phyloP scores from a whole-genome alignment of 2,888 invertebrate genomes.

The Ceramica pisi region DNA sequence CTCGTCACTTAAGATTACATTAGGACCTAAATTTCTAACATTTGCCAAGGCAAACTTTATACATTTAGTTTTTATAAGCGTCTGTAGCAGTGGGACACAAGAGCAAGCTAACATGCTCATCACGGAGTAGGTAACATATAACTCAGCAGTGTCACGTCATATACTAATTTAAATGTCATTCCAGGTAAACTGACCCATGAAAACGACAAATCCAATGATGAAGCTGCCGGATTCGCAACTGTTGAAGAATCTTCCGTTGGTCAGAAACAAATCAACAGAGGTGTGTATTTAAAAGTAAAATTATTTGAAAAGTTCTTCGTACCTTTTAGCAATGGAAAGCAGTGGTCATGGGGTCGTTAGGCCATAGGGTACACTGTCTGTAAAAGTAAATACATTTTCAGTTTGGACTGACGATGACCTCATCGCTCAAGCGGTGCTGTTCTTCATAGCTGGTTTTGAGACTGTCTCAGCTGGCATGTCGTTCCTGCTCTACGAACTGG shows the following conservation, averaged over 20 bases:
- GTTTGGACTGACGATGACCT: constrained; percentile 84
- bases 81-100: no score
- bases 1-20: no score
- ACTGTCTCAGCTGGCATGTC: constrained; percentile 84
- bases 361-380: no score
- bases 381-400: constrained; percentile 44
- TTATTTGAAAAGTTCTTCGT: no score
- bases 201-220: constrained; percentile 64
- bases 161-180: constrained; percentile 5
- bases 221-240: constrained; percentile 79
- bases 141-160: no score
- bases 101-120: no score
- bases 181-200: constrained; percentile 75
- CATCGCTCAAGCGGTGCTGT: constrained; percentile 86
- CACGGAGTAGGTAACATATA: no score
- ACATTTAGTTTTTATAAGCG: no score
- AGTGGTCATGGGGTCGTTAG: no score
- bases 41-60: no score
- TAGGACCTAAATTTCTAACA: no score
- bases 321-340: no score
- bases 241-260: constrained; percentile 81
- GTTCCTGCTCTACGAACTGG: constrained; percentile 90
- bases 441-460: constrained; percentile 91
- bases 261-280: constrained; percentile 69
- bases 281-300: constrained; percentile 48